These are phyloP conservation scores for Endotricha flammealis DNA, from an alignment of 2,888 invertebrate species.

Conservation along the genomic window DNA sequence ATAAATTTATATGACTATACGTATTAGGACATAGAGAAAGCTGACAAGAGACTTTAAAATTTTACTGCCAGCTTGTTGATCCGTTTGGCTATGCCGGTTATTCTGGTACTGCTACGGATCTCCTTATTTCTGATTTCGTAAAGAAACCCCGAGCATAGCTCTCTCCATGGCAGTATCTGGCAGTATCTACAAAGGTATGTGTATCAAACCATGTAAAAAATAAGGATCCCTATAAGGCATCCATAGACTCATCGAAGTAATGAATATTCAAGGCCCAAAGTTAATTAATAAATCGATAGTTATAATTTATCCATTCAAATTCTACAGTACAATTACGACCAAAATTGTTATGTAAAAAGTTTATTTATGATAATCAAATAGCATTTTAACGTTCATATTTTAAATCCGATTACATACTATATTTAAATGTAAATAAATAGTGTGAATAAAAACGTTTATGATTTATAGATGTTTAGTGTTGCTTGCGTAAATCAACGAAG, in stretches of 20 bases:
- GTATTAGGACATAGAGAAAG: too few species aligned
- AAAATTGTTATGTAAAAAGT: conserved; percentile 5
- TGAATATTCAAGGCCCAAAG: conserved; percentile 4
- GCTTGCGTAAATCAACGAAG: neutral
- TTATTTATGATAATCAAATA: neutral
- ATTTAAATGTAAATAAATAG: neutral
- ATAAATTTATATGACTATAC: too few species aligned
- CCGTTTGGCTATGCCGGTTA: too few species aligned
- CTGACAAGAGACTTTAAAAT: too few species aligned
- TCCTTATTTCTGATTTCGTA: too few species aligned
- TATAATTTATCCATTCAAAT: conserved; percentile 19
- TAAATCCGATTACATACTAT: neutral
- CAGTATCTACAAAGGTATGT: too few species aligned
- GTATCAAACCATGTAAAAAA: too few species aligned
- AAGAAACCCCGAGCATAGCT: too few species aligned
- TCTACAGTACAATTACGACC: conserved; percentile 16
- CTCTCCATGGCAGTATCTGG: too few species aligned
- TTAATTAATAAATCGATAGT: conserved; percentile 18
- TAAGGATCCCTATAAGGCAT: neutral
- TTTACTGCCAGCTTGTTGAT: too few species aligned
- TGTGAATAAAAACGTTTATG: neutral
- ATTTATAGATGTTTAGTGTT: neutral
- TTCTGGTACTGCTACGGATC: too few species aligned
- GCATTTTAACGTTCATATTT: neutral
- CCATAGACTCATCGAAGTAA: neutral